phyloP scores from a whole-genome alignment of 2,113 vertebrate genomes.

The Corydoras maculifer region DNA sequence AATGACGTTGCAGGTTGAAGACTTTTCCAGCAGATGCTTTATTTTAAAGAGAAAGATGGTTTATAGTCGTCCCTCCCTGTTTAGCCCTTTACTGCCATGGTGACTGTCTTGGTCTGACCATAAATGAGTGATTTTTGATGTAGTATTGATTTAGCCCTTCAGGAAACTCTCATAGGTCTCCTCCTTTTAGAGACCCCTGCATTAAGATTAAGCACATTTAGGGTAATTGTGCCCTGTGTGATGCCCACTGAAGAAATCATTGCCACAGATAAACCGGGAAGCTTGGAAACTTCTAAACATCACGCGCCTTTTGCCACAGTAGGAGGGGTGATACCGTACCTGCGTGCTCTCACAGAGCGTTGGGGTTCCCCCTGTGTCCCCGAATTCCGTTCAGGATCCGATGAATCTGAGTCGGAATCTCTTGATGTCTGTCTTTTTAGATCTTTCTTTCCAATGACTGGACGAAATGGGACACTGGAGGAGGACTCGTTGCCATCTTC shows the following conservation, averaged over 20 bases:
- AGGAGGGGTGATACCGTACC: conserved; percentile 72
- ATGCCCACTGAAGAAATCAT: conserved; percentile 55
- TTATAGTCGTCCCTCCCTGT: conserved; percentile 1
- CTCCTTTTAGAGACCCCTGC: conserved; percentile 13
- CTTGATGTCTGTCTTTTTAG: conserved; percentile 43
- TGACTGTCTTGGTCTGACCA: conserved; percentile 12
- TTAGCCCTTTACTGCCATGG: conserved; percentile 1
- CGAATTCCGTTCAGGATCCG: conserved; percentile 54
- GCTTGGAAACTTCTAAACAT: conserved; percentile 63
- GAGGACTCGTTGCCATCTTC: conserved; percentile 17
- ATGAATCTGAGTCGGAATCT: conserved; percentile 51
- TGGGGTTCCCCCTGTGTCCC: conserved; percentile 66
- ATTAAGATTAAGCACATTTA: neutral
- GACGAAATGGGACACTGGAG: conserved; percentile 6
- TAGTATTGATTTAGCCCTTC: conserved; percentile 20
- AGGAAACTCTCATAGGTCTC: conserved; percentile 17
- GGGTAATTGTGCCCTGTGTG: conserved; percentile 38
- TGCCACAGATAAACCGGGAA: conserved; percentile 51
- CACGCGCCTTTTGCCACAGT: conserved; percentile 67
- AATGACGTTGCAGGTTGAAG: conserved; percentile 2
- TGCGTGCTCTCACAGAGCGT: conserved; percentile 64
- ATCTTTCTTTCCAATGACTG: conserved; percentile 47
- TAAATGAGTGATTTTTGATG: conserved; percentile 8
- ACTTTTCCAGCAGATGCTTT: conserved; percentile 2
- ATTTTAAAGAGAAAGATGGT: conserved; percentile 2